Conservation (phyloP, 2,113 vertebrate species). For the Recurvirostra avosetta region DNA sequence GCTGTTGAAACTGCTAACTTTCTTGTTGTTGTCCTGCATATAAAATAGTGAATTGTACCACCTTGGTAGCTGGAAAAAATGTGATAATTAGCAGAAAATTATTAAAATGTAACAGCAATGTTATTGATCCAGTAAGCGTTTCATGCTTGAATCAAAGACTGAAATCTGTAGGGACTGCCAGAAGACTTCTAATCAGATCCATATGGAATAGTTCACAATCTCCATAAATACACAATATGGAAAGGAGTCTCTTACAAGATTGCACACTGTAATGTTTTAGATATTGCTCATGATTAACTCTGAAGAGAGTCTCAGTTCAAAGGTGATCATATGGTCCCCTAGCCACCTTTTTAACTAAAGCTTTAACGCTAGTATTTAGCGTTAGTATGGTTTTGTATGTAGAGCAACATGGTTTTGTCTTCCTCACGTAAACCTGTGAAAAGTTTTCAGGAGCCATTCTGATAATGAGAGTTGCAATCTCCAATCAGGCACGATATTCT, state of each 20-base stretch:
- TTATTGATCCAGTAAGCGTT: background rate
- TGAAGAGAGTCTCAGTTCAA: background rate
- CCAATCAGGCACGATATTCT: slow-evolving; percentile 73
- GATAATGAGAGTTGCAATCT: slow-evolving; percentile 84
- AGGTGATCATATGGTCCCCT: background rate
- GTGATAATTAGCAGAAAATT: background rate
- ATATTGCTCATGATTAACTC: background rate
- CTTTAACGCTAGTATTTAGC: background rate
- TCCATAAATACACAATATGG: background rate
- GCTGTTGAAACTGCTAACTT: background rate
- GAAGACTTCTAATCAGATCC: background rate
- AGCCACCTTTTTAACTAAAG: background rate
- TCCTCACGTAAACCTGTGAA: slow-evolving; percentile 15
- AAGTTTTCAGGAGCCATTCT: slow-evolving; percentile 69
- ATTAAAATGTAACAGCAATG: background rate
- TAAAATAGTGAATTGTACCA: background rate
- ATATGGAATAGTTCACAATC: background rate
- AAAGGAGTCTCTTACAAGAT: background rate
- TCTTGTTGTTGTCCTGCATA: background rate
- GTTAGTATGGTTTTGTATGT: background rate
- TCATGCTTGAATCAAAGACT: background rate
- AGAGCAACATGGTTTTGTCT: slow-evolving; percentile 11
- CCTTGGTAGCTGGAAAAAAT: background rate
- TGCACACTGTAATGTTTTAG: background rate
- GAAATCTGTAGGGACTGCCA: background rate